Evolutionary conservation across 2,797 vertebrate species (phyloP), one percentile per base, ranked within the genome.

Genomic region (Propithecus deckenii): DNA sequence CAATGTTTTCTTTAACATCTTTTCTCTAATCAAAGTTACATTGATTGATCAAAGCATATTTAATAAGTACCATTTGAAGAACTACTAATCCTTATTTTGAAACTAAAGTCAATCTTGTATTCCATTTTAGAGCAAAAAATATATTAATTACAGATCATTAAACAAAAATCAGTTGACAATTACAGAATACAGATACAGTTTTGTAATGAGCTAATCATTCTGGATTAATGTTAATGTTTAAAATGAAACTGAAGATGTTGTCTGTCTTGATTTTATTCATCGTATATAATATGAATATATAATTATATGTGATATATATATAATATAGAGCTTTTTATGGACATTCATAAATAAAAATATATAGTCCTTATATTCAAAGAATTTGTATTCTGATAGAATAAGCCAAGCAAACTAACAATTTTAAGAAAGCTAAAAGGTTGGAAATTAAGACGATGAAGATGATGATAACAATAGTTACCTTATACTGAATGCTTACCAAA

Each of bases 401-500:
- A 63, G 41, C 23, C 67, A 93, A 83, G 55, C 25, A 92, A 83
- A 76, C 79, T 71, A 91, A 57, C 3, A 81, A 74, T 89, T 93
- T 63, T n/a, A n/a, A 79, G 89, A 96, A 94, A 89, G 12, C 18
- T 71, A 35, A 76, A 94, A 79, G 41, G 43, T 86, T 97, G 52
- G 93, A 85, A 94, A 83, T 57, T 84, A 25, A 84, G 50, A 83
- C 50, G 89, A 63, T 84, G 71, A 84, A 52, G 5, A 79, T 86
- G 30, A 52, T 72, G 18, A 75, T 71, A 86, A 65, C 12, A 92
- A 14, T 5, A 86, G 13, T 52, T 94, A 81, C 18, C 30, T 90
- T 89, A 86, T 65, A 28, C 14, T 76, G 76, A 92, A 71, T 25
- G 15, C 15, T 95, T 95, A 46, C 38, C 4, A 72, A 78, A 43